Evolutionary conservation across 2,113 vertebrate genomes (phyloP).

Genomic region (Cathartes aura): DNA sequence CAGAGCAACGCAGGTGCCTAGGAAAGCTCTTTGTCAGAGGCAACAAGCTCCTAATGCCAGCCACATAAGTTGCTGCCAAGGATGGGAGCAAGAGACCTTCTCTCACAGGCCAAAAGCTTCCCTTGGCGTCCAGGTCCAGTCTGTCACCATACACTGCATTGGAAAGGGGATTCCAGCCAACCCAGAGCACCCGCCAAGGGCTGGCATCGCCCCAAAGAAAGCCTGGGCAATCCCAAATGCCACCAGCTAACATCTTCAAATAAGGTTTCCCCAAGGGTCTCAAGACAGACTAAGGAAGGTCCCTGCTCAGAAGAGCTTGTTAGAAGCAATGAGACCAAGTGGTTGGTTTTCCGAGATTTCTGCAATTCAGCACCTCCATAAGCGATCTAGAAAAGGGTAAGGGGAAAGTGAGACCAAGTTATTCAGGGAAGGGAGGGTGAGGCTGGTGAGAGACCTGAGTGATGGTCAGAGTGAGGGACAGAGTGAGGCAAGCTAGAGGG

Average conservation of each 20-base stretch:
- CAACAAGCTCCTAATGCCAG: neutral
- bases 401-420: neutral
- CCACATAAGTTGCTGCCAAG: neutral
- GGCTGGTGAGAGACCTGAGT: neutral
- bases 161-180: neutral
- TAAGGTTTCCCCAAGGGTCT: neutral
- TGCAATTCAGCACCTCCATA: neutral
- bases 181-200: neutral
- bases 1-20: neutral
- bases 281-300: neutral
- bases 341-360: neutral
- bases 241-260: neutral
- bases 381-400: neutral
- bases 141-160: fast-evolving
- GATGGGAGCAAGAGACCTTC: neutral
- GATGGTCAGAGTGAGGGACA: neutral
- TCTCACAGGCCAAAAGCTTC: fast-evolving
- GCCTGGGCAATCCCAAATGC: neutral
- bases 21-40: neutral
- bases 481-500: neutral
- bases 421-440: neutral
- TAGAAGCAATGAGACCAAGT: fast-evolving
- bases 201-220: neutral
- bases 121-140: neutral
- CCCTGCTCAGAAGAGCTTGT: neutral